Conservation (phyloP, 2,888 invertebrate species). For the Drosophila mercatorum region DNA sequence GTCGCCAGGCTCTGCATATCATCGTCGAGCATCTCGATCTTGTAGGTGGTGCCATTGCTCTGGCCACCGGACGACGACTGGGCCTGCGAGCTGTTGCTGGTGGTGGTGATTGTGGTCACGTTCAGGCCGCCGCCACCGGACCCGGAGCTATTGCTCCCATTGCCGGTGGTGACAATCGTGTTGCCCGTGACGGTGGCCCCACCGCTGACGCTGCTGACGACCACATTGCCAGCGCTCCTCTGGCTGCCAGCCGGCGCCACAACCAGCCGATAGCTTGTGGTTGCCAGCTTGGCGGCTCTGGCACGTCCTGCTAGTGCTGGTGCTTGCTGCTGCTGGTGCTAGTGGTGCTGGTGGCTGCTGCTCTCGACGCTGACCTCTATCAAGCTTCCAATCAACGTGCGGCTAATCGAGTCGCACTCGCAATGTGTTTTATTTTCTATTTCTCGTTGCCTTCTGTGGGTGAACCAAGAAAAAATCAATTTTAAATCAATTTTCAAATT, state of each 20-base stretch:
- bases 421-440: slow-evolving; percentile 19
- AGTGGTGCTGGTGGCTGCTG: background rate
- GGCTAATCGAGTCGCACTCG: slow-evolving; percentile 53
- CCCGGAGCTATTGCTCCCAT: slow-evolving; percentile 35
- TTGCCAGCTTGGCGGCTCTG: slow-evolving; percentile 60
- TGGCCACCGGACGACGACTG: slow-evolving; percentile 62
- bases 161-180: slow-evolving; percentile 64
- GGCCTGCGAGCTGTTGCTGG: slow-evolving; percentile 73
- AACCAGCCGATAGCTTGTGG: slow-evolving; percentile 70
- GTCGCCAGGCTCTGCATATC: slow-evolving; percentile 87
- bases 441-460: background rate
- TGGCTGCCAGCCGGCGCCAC: slow-evolving; percentile 69
- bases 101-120: slow-evolving; percentile 83
- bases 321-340: background rate
- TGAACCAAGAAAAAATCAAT: background rate
- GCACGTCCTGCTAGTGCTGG: slow-evolving; percentile 1
- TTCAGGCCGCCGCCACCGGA: slow-evolving; percentile 70
- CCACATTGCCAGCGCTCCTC: slow-evolving; percentile 58
- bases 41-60: slow-evolving; percentile 85
- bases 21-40: slow-evolving; percentile 90
- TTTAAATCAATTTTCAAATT: background rate
- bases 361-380: background rate
- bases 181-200: slow-evolving; percentile 39
- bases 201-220: slow-evolving; percentile 47
- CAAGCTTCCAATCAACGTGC: slow-evolving; percentile 7